Base-by-base conservation (phyloP, 2,797 vertebrate genomes). In the Artibeus jamaicensis region DNA sequence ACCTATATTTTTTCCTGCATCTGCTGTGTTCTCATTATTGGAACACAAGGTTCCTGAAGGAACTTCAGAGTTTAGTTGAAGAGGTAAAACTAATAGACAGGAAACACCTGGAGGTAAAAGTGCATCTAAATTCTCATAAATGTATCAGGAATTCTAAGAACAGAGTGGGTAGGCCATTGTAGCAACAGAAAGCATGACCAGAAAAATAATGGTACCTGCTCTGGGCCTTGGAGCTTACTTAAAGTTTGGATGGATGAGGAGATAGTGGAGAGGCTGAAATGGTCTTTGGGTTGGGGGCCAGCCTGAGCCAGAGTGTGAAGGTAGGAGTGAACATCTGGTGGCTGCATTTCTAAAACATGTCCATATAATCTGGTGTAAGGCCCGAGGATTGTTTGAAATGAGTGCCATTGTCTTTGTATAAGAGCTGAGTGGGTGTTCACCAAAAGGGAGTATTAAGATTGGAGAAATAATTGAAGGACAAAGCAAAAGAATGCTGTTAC, bases 1-100 rank as follows among this genome's bases (percentile, higher is more conserved):
- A 74, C 26, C n/a, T 78, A 22, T 57, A 22, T 21, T 50, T 78
- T 90, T 81, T 67, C 22, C 42, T 74, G 46, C 12, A 32, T 62
- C 89, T 96, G 26, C 73, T 57, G 48, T 73, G n/a, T 78, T 96
- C 68, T 83, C 29, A 12, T 89, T 91, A 74, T 53, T 88, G 50
- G 6, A 73, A 5, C 34, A 59, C 9, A 9, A 59, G 42, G 10
- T 37, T 92, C 19, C 32, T 81, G 42, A 86, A 93, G 65, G 44
- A 92, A 91, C 26, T 37, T 65, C 24, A n/a, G 32, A 73, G 39
- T 89, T 89, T 59, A 46, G 16, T 50, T 93, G 86, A 37, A 85
- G 19, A 55, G 39, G 10, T 46, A 89, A 91, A 77, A 74, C 18
- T 84, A 70, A 68, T 9, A 29, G 24, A 74, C 3, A 70, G 37